A percentile compares a stretch with the other conserved stretches of the same genome.
Evolutionary conservation across 1,140 invertebrate species (phyloP).

Genomic region (Pseudomyrmex dendroicus): DNA sequence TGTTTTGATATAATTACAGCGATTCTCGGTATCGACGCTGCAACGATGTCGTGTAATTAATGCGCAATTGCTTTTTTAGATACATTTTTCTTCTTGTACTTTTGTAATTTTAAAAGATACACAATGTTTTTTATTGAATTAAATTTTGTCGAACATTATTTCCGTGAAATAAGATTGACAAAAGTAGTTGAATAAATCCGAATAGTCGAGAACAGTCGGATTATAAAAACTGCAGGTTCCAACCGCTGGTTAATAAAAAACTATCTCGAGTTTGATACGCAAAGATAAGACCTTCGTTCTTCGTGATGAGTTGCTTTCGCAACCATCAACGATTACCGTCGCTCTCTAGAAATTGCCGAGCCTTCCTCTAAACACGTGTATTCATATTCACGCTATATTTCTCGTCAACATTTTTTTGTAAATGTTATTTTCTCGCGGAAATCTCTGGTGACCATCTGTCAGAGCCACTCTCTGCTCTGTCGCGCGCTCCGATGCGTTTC

Average conservation of each 20-base stretch:
- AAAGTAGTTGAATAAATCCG: slow-evolving; percentile 5
- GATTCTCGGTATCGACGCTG: slow-evolving; percentile 31
- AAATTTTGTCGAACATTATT: too few relatives aligned
- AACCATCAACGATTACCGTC: slow-evolving; percentile 35
- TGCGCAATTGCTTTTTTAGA: background rate
- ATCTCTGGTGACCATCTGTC: slow-evolving; percentile 64
- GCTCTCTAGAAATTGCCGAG: slow-evolving; percentile 17
- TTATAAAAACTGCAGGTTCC: background rate
- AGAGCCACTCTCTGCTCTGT: slow-evolving; percentile 30
- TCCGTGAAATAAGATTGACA: background rate
- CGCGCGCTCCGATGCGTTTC: slow-evolving; percentile 50
- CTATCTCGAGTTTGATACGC: slow-evolving; percentile 24
- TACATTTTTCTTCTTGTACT: too few relatives aligned
- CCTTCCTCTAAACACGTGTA: slow-evolving; percentile 6
- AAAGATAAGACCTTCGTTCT: slow-evolving; percentile 14
- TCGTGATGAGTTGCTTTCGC: slow-evolving; percentile 42
- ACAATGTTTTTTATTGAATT: too few relatives aligned
- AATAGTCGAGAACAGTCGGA: too few relatives aligned
- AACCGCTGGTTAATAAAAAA: background rate
- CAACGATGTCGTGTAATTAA: background rate
- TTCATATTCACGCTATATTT: slow-evolving; percentile 39
- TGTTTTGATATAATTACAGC: slow-evolving; percentile 27
- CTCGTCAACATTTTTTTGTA: slow-evolving; percentile 46
- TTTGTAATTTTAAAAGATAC: too few relatives aligned
- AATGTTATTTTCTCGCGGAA: slow-evolving; percentile 54